phyloP scores from a whole-genome alignment of 2,888 invertebrate genomes.

The Syrphus vitripennis region DNA sequence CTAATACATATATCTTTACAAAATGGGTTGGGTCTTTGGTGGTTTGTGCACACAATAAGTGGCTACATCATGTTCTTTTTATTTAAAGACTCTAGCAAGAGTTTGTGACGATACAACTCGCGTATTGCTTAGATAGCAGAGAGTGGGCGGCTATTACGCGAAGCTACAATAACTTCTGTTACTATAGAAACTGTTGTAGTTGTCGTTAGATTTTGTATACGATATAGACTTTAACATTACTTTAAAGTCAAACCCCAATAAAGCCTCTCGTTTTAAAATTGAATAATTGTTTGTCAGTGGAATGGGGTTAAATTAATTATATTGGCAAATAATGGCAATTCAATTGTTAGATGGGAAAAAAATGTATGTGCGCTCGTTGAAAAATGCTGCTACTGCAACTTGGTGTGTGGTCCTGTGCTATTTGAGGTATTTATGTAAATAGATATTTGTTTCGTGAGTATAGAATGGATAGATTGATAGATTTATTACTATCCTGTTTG shows the following conservation, averaged over 20 bases:
- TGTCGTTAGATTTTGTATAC: not conserved
- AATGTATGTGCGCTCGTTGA: not conserved
- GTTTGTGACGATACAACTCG: not conserved
- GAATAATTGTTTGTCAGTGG: constrained; percentile 45
- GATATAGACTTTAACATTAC: not conserved
- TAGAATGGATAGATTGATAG: not conserved
- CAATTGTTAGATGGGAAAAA: constrained; percentile 34
- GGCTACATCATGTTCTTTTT: constrained; percentile 12
- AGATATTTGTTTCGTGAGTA: not conserved
- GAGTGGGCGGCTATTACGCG: constrained; percentile 3
- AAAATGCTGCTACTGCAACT: not conserved
- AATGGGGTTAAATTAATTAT: constrained; percentile 64
- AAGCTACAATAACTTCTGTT: constrained; percentile 12
- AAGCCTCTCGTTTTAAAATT: not conserved
- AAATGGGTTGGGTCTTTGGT: constrained; percentile 65
- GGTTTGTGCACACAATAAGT: constrained; percentile 70
- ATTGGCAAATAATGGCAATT: constrained; percentile 53
- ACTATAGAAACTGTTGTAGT: not conserved
- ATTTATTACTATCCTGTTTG: no score
- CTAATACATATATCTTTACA: not conserved
- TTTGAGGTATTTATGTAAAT: not conserved
- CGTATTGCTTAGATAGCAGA: no score
- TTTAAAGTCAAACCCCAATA: not conserved
- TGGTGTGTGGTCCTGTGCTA: not conserved
- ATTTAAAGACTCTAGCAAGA: not conserved